These are phyloP conservation scores for Alexandromys fortis DNA, from an alignment of 2,113 vertebrate genomes.

Conservation along the genomic window DNA sequence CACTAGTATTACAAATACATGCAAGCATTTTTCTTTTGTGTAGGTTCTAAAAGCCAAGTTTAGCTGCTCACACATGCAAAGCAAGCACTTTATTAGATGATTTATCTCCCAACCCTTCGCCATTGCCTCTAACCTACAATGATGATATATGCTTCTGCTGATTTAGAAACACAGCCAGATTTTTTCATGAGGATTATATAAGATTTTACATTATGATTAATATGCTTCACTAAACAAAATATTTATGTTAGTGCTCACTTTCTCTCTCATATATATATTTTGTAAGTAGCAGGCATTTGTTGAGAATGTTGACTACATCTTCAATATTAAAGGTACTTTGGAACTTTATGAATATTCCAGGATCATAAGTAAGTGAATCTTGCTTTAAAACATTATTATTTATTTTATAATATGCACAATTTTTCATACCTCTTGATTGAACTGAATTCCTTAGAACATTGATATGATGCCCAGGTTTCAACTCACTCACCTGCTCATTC, in stretches of 20 bases:
- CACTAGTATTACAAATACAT: not conserved
- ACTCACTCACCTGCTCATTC: not conserved
- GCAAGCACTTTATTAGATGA: no score
- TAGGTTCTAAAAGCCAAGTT: not conserved
- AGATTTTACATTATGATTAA: slow-evolving; percentile 17
- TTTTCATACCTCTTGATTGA: not conserved
- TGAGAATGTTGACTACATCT: not conserved
- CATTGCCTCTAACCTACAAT: slow-evolving; percentile 30
- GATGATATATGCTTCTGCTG: not conserved
- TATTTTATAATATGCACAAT: not conserved
- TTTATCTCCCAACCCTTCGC: no score
- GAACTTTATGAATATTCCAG: not conserved
- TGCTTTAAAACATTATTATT: not conserved
- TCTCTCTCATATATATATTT: not conserved
- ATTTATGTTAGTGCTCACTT: not conserved
- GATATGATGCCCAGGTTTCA: not conserved
- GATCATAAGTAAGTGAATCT: not conserved
- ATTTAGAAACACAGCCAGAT: slow-evolving; percentile 37
- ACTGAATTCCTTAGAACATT: not conserved
- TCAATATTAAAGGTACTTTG: not conserved
- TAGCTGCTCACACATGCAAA: no score
- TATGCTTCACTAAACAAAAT: not conserved
- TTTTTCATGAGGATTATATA: slow-evolving; percentile 27
- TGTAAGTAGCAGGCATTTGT: not conserved
- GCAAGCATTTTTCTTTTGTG: not conserved